Evolutionary conservation across 2,797 vertebrate genomes (phyloP).

Genomic region (Arctocebus calabarensis): DNA sequence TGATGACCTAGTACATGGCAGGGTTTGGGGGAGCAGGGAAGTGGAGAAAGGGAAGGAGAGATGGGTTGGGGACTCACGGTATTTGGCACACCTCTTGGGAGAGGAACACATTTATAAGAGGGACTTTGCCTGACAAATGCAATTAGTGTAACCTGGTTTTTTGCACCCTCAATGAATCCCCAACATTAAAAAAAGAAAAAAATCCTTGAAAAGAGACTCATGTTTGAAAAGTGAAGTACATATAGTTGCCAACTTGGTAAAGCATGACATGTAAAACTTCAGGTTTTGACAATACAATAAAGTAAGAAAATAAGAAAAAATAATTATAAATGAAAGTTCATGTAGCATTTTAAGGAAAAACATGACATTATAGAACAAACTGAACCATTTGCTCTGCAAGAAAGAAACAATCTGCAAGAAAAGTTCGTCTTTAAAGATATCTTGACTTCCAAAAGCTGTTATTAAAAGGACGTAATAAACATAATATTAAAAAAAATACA

Average conservation of each 20-base stretch:
- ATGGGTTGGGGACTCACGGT: no score
- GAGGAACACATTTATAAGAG: no score
- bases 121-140: no score
- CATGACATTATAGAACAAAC: background rate
- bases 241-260: background rate
- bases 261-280: background rate
- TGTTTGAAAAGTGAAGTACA: background rate
- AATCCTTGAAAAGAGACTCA: background rate
- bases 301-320: background rate
- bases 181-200: background rate
- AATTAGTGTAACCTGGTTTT: no score
- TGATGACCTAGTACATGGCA: no score
- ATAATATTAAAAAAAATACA: background rate
- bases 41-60: no score
- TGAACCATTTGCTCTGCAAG: background rate
- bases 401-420: background rate
- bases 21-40: no score
- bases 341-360: background rate
- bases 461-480: background rate
- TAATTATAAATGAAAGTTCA: background rate
- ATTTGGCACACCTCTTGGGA: no score
- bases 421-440: background rate
- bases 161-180: no score
- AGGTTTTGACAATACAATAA: background rate
- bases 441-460: background rate